A percentile compares a stretch with the other conserved stretches of the same genome.
Conservation (phyloP, 2,113 vertebrate species). For the Amblyornis subalaris region DNA sequence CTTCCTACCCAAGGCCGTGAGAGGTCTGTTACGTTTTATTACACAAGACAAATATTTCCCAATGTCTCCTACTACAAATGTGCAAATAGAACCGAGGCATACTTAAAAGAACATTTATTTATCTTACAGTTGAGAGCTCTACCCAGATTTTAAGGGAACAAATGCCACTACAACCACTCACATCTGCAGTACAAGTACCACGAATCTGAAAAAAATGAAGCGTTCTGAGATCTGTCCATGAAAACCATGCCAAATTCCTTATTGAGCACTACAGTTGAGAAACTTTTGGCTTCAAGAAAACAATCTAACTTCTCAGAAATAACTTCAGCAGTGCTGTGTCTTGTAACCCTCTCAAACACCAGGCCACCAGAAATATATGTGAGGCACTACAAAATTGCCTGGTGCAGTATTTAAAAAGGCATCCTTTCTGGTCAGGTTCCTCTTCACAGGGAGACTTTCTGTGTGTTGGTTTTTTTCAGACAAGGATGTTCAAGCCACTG, state of each 20-base stretch:
- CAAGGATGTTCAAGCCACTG: neutral
- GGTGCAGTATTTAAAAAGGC: neutral
- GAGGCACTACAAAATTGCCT: neutral
- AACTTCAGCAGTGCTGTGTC: neutral
- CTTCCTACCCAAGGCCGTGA: neutral
- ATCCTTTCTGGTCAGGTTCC: neutral
- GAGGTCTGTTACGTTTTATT: neutral
- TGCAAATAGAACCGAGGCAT: neutral
- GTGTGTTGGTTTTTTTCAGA: neutral
- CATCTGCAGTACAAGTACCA: rapidly evolving
- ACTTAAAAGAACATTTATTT: neutral
- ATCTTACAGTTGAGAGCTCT: neutral
- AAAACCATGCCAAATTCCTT: neutral
- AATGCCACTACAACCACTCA: neutral
- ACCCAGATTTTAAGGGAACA: neutral
- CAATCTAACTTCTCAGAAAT: neutral
- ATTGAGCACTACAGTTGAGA: neutral
- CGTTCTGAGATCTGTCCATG: neutral
- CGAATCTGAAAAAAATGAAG: neutral
- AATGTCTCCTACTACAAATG: neutral
- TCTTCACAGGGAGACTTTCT: neutral
- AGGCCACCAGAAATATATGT: neutral
- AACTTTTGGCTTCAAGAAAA: neutral
- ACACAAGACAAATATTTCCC: neutral
- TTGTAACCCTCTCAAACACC: neutral